Base-by-base conservation (phyloP, 2,113 vertebrate genomes). In the Chrysochloris asiatica region DNA sequence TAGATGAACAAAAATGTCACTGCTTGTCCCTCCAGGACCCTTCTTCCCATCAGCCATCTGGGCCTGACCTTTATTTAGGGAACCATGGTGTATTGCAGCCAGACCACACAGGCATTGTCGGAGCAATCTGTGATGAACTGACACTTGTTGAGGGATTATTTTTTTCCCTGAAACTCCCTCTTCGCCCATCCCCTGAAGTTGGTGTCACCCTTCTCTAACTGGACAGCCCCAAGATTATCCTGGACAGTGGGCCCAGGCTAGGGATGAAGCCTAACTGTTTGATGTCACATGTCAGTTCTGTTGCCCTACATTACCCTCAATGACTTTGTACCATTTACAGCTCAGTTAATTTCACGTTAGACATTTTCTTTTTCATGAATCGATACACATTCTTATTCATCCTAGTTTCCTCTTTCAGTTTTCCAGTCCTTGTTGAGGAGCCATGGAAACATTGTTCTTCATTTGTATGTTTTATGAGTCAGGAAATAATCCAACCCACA, bases 111-210 rank as follows among this genome's bases (percentile, higher is more conserved):
- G 24, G 38, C 79, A 8, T 52, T 65, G 83, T 80, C 47, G 92
- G 52, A 83, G 52, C 65, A 16, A 84, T 67, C 83, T 86, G 86
- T 83, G 79, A 52, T 28, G 45, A 90, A 52, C 38, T 93, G 83
- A 90, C 36, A 63, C 56, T 80, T 80, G 81, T 1, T 59, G n/a
- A 63, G 43, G 47, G 17, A 22, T n/a, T 38, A 91, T 80, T 54
- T 3, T 80, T 48, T 71, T 6, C 43, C 33, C 21, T 65, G 12
- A 6, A 43, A 83, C 6, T 85, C 17, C 11, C 8, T 77, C 30
- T 86, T 65, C 65, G 21, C 47, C 50, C 76, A 77, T 19, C 5
- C 8, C 48, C 41, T 28, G 43, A 67, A 54, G 47, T 4, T 77
- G 30, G 63, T 54, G 36, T 89, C 67, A 7, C 43, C 81, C 78